Evolutionary conservation across 2,113 vertebrate species (phyloP).

Genomic region (Mionectes macconnelli): DNA sequence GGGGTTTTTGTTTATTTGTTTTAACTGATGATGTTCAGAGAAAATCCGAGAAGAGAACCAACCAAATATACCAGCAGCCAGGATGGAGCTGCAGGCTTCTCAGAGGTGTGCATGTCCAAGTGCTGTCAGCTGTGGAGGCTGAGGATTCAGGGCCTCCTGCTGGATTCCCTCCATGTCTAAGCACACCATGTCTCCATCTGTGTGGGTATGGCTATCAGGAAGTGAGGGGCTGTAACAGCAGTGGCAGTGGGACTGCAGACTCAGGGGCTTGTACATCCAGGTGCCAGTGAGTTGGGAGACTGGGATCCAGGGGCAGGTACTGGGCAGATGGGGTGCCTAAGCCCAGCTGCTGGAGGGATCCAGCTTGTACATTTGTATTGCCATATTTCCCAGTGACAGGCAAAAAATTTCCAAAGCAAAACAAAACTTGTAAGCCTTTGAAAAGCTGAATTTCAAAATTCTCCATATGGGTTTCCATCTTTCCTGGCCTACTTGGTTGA

Average conservation of each 20-base stretch:
- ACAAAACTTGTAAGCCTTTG: background rate
- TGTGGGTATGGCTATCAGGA: background rate
- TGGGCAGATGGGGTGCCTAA: background rate
- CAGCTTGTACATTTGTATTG: too few relatives aligned
- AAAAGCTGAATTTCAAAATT: background rate
- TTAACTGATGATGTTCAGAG: background rate
- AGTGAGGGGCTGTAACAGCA: background rate
- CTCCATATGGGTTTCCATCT: background rate
- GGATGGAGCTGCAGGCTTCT: background rate
- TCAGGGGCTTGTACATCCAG: accelerated
- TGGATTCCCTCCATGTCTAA: background rate
- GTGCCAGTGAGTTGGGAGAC: background rate
- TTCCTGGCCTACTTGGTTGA: background rate
- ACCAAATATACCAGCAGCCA: background rate
- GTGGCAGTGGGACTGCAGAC: background rate
- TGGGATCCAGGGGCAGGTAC: background rate
- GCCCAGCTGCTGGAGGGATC: background rate
- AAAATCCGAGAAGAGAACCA: background rate
- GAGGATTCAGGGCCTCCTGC: background rate
- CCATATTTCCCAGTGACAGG: background rate
- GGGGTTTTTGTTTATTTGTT: background rate
- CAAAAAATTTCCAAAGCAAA: background rate
- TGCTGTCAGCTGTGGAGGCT: background rate
- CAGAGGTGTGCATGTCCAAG: background rate
- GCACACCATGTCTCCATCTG: background rate